Evolutionary conservation across 2,888 invertebrate genomes (phyloP), one percentile per base, ranked within the genome.

Genomic region (Metallyticus violacea): DNA sequence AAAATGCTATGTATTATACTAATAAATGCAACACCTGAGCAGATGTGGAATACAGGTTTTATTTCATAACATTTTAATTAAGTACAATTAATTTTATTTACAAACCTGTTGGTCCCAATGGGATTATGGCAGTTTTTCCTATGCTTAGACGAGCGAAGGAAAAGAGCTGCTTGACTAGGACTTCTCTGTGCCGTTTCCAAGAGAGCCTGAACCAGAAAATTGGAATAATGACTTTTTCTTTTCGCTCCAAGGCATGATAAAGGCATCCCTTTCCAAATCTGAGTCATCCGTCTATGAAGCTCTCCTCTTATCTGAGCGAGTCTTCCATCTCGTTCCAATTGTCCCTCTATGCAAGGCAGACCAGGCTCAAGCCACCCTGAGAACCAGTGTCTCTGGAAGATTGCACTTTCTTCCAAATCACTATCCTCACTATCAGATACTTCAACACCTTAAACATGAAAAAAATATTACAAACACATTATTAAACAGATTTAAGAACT

Each of bases 241-340:
- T 89, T 78, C 93, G 89, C 28, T 91, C 89, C 26, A 90, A 89
- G 2, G 91, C 90, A 29, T 91, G 88, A 79, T 27, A 28, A 76
- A 30, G 86, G 85, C 84, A 87, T 79, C 26, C 91, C 90, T 80
- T 90, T 90, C 86, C 91, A 91, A 22, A 92, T 89, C 86, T 94
- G 94, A 26, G 91, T 91, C 85, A 93, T 91, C 89, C 93, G 92
- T 28, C 93, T 91, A 9, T 93, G 91, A 29, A 93, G 89, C 88
- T 93, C 93, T 6, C 91, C 91, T 4, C 91, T 90, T 9, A 92
- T 86, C 85, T 91, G 91, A 1, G 91, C 90, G 7, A 92, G 89
- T 26, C 92, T 90, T 15, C 90, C 90, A 2, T 92, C 90, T 62
- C 92, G 90, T 85, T 88, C 87, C 25, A 87, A 77, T 7, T 84